Evolutionary conservation across 2,113 vertebrate genomes (phyloP).

Genomic region (Aspiorhynchus laticeps): DNA sequence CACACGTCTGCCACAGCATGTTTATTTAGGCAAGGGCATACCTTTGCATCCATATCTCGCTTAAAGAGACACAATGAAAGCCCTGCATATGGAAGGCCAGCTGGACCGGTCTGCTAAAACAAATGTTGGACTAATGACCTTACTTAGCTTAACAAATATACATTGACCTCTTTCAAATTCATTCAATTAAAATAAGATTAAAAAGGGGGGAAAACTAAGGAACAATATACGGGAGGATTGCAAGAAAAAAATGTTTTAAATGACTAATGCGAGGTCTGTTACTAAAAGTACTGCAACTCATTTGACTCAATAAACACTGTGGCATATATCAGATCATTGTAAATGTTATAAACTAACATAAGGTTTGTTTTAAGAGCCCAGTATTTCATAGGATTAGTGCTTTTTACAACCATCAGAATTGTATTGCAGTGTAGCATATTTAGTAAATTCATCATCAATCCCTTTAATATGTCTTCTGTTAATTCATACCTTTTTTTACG

Average conservation of each 20-base stretch:
- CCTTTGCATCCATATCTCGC: slow-evolving; percentile 47
- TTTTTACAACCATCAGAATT: slow-evolving; percentile 25
- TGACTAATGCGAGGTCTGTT: slow-evolving; percentile 3
- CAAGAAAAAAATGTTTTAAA: background rate
- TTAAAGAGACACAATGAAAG: slow-evolving; percentile 45
- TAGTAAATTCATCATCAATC: slow-evolving; percentile 28
- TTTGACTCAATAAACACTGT: slow-evolving; percentile 59
- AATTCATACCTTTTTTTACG: slow-evolving; percentile 8
- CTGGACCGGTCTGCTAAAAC: slow-evolving; percentile 54
- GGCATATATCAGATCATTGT: slow-evolving; percentile 37
- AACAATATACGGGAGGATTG: background rate
- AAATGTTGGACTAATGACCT: slow-evolving; percentile 54
- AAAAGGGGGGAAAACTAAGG: background rate
- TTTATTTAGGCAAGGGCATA: slow-evolving; percentile 60
- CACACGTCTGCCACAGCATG: slow-evolving; percentile 57
- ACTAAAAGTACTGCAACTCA: slow-evolving; percentile 33
- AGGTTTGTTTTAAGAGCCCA: slow-evolving; percentile 4
- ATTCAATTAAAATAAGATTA: background rate
- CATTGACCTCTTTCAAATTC: slow-evolving; percentile 38
- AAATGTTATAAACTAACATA: slow-evolving; percentile 29
- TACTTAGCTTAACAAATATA: slow-evolving; percentile 47
- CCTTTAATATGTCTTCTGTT: slow-evolving; percentile 9
- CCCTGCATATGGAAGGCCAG: slow-evolving; percentile 62
- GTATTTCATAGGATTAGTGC: background rate
- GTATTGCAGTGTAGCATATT: slow-evolving; percentile 22